Evolutionary conservation across 2,113 vertebrate species (phyloP).

Genomic region (Morphnarchus princeps): DNA sequence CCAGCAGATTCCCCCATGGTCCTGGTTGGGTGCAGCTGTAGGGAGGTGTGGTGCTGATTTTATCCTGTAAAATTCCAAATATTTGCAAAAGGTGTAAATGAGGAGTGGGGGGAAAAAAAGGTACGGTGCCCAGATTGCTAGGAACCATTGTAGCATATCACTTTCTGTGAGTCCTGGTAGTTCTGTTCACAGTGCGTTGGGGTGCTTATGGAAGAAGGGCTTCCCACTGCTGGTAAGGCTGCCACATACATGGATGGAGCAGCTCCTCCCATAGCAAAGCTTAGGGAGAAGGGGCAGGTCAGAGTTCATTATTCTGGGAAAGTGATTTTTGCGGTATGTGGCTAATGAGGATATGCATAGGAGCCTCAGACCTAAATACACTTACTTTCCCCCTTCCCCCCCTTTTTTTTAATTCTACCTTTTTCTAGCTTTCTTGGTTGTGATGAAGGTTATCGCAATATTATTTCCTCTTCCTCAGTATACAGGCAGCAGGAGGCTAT

Average conservation of each 20-base stretch:
- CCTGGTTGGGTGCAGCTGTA: neutral
- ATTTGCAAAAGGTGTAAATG: neutral
- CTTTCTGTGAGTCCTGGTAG: neutral
- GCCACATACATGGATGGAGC: neutral
- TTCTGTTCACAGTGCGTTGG: neutral
- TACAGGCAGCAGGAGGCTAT: neutral
- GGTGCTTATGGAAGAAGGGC: neutral
- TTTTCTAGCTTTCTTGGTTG: neutral
- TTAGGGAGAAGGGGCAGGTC: neutral
- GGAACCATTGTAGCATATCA: neutral
- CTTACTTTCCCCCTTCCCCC: too few relatives aligned
- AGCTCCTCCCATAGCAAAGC: neutral
- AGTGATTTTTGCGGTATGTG: neutral
- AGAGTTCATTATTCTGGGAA: neutral
- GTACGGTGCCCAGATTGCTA: neutral
- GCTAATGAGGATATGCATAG: neutral
- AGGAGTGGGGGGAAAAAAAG: fast-evolving
- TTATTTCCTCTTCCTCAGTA: neutral
- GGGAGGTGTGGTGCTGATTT: neutral
- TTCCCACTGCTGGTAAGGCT: fast-evolving
- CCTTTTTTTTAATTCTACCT: neutral
- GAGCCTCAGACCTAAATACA: neutral
- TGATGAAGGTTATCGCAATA: neutral
- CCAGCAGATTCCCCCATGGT: neutral
- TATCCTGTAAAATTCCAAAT: slow-evolving; percentile 28